These are phyloP conservation scores for Synanthedon myopaeformis DNA, from an alignment of 2,888 invertebrate genomes.

Conservation along the genomic window DNA sequence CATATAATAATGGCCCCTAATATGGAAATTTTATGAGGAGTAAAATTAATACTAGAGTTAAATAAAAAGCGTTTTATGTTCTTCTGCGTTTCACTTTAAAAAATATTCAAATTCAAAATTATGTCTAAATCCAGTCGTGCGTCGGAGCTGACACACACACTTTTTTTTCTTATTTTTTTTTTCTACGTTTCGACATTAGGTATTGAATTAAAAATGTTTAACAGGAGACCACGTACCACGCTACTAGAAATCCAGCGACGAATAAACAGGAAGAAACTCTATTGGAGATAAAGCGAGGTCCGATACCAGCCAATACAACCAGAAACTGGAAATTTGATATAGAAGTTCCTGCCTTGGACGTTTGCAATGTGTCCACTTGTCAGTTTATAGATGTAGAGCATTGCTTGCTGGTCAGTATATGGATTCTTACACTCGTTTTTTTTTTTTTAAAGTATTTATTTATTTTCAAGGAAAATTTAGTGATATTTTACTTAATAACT, in stretches of 20 bases:
- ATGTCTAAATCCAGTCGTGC: no score
- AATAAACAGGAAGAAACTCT: constrained; percentile 21
- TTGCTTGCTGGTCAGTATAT: constrained; percentile 51
- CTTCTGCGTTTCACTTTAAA: no score
- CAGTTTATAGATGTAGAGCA: constrained; percentile 77
- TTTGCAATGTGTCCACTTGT: constrained; percentile 76
- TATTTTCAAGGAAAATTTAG: no score
- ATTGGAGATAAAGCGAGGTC: constrained; percentile 54
- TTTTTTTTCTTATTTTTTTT: no score
- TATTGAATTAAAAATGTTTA: not conserved
- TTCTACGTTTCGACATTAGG: not conserved
- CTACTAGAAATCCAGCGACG: constrained; percentile 21
- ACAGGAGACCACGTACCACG: constrained; percentile 31
- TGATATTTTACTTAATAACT: no score
- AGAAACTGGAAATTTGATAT: constrained; percentile 75
- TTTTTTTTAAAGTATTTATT: no score
- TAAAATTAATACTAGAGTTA: no score
- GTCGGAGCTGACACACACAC: no score
- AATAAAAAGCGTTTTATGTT: no score
- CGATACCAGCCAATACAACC: constrained; percentile 68
- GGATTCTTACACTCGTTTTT: not conserved
- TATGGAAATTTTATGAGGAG: no score
- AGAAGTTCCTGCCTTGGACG: constrained; percentile 75
- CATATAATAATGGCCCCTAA: no score
- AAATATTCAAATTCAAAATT: no score